phyloP scores from a whole-genome alignment of 2,888 invertebrate species.

The Portevinia maculata region DNA sequence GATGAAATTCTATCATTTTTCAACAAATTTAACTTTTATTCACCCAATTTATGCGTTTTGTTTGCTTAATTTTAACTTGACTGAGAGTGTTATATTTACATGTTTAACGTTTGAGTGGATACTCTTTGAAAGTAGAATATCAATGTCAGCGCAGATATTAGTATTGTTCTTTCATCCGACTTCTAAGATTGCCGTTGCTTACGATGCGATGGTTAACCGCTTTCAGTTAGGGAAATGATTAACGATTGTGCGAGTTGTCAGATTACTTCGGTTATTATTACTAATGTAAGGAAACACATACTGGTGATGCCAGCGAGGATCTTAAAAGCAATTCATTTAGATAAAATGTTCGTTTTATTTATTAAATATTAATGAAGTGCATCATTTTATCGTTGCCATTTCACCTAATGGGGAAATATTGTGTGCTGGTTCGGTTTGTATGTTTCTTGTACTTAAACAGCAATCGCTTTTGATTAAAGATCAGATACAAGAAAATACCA shows the following conservation, averaged over 20 bases:
- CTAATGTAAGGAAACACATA: too few relatives aligned
- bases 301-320: too few relatives aligned
- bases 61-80: constrained; percentile 14
- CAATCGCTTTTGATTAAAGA: too few relatives aligned
- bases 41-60: constrained; percentile 29
- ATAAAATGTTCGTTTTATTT: too few relatives aligned
- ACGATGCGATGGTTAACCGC: background rate
- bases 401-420: too few relatives aligned
- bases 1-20: constrained; percentile 2
- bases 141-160: background rate
- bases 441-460: too few relatives aligned
- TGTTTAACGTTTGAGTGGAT: too few relatives aligned
- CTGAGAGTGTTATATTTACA: constrained; percentile 2
- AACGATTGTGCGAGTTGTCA: background rate
- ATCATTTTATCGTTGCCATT: too few relatives aligned
- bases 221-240: background rate
- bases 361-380: too few relatives aligned
- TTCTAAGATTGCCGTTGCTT: background rate
- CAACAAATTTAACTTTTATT: constrained; percentile 26
- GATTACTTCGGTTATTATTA: background rate
- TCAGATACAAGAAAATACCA: too few relatives aligned
- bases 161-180: constrained; percentile 2
- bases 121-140: background rate
- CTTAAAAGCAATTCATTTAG: too few relatives aligned
- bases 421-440: too few relatives aligned